These are phyloP conservation scores for Eudasyphora cyanicolor DNA, from an alignment of 2,888 invertebrate genomes.

Conservation along the genomic window DNA sequence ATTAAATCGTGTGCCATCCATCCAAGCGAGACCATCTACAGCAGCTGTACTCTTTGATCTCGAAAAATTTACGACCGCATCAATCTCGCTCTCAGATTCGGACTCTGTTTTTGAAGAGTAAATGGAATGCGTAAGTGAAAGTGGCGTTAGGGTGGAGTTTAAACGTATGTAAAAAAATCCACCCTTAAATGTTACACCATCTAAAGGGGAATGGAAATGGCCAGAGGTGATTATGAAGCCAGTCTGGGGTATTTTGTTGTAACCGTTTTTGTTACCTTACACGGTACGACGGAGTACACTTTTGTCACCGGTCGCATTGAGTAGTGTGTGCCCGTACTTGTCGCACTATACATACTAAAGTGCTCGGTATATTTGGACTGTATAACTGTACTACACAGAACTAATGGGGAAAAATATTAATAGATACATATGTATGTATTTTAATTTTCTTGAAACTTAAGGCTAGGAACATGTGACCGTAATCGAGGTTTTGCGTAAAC, in stretches of 20 bases:
- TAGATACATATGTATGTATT: too few relatives aligned
- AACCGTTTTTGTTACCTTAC: slow-evolving; percentile 17
- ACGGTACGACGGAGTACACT: slow-evolving; percentile 1
- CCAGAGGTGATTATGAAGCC: slow-evolving; percentile 42
- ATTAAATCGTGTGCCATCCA: slow-evolving; percentile 37
- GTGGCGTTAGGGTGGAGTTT: slow-evolving; percentile 40
- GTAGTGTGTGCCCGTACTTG: neutral
- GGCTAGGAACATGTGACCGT: too few relatives aligned
- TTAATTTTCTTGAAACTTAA: too few relatives aligned
- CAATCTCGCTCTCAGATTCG: too few relatives aligned
- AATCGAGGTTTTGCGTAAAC: too few relatives aligned
- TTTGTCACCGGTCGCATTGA: neutral
- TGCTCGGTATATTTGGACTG: too few relatives aligned
- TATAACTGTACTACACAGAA: too few relatives aligned
- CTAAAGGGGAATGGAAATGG: neutral
- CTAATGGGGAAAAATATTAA: too few relatives aligned
- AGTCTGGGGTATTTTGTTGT: slow-evolving; percentile 42
- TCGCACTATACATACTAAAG: too few relatives aligned
- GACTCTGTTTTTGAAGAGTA: too few relatives aligned
- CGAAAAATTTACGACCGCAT: neutral
- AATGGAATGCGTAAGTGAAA: neutral
- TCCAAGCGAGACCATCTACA: slow-evolving; percentile 1
- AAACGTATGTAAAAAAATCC: too few relatives aligned
- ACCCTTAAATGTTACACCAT: slow-evolving; percentile 46
- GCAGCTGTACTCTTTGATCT: slow-evolving; percentile 45